These are phyloP conservation scores for Cheilosia impressa DNA, from an alignment of 2,888 invertebrate genomes.

Conservation along the genomic window DNA sequence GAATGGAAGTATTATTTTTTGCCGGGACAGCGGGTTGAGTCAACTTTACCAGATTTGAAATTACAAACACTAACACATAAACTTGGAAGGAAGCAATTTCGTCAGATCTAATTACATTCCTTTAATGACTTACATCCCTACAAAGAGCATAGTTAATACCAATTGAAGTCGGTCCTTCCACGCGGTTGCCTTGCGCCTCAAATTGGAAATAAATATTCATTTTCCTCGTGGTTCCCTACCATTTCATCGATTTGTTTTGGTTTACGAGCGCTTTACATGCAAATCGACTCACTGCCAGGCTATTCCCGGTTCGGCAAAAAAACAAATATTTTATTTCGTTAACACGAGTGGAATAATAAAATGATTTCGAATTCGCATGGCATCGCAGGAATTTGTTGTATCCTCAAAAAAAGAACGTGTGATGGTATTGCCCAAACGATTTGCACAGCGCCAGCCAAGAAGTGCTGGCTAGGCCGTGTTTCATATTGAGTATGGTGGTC, in stretches of 20 bases:
- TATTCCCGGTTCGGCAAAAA: neutral
- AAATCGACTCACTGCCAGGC: conserved; percentile 4
- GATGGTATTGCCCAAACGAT: conserved; percentile 21
- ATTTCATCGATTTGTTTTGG: conserved; percentile 18
- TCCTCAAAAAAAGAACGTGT: conserved; percentile 18
- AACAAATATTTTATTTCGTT: conserved; percentile 38
- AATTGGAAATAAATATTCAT: conserved; percentile 36
- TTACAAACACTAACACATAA: neutral
- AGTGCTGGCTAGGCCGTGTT: neutral
- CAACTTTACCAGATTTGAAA: neutral
- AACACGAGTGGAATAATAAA: conserved; percentile 45
- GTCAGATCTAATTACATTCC: conserved; percentile 26
- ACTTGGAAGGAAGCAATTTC: neutral
- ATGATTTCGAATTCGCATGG: neutral
- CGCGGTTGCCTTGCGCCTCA: neutral
- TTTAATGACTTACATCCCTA: conserved; percentile 27
- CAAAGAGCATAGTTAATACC: neutral
- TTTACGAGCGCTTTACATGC: conserved; percentile 4
- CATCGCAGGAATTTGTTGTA: conserved; percentile 15
- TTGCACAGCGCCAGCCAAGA: conserved; percentile 16
- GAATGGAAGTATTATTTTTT: too few species aligned
- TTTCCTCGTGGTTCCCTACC: neutral
- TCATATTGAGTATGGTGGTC: neutral
- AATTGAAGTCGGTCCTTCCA: conserved; percentile 7
- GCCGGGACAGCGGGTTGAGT: too few species aligned